Conservation (phyloP, 1,140 invertebrate species). For the Apis florea region DNA sequence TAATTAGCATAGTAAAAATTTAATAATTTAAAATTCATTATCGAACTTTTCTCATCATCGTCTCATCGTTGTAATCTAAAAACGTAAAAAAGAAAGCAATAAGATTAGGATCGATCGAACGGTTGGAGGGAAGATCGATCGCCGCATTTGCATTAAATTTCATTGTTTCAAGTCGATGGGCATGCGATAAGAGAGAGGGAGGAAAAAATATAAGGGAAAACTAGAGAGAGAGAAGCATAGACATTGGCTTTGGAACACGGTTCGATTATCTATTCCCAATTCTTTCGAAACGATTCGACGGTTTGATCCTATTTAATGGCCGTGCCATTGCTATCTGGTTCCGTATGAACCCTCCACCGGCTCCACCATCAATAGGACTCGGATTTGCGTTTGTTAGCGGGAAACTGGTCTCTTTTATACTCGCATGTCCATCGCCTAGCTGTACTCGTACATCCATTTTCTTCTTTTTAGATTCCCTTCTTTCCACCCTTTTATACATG, state of each 20-base stretch:
- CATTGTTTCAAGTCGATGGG: constrained; percentile 19
- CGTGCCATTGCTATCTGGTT: constrained; percentile 43
- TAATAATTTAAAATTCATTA: no score
- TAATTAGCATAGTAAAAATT: no score
- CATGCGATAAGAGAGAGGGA: background rate
- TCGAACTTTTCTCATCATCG: background rate
- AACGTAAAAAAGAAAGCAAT: background rate
- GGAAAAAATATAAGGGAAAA: background rate
- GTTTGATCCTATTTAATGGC: constrained; percentile 62
- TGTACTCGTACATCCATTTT: constrained; percentile 19
- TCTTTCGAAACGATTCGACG: constrained; percentile 58
- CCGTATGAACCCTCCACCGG: constrained; percentile 34
- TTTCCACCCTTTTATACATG: background rate
- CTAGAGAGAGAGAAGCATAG: constrained; percentile 3
- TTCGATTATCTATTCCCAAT: constrained; percentile 59
- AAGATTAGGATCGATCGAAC: background rate
- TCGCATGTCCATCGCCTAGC: constrained; percentile 43
- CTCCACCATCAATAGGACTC: constrained; percentile 55
- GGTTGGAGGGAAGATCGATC: background rate
- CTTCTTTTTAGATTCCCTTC: constrained; percentile 11
- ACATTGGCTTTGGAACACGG: constrained; percentile 38
- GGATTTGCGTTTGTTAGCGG: constrained; percentile 65
- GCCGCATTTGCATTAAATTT: constrained; percentile 25
- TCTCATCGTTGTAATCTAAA: background rate
- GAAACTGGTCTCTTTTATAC: constrained; percentile 64